Evolutionary conservation across 2,888 invertebrate genomes (phyloP), one percentile per base, ranked within the genome.

Genomic region (Tubiluchus corallicola): DNA sequence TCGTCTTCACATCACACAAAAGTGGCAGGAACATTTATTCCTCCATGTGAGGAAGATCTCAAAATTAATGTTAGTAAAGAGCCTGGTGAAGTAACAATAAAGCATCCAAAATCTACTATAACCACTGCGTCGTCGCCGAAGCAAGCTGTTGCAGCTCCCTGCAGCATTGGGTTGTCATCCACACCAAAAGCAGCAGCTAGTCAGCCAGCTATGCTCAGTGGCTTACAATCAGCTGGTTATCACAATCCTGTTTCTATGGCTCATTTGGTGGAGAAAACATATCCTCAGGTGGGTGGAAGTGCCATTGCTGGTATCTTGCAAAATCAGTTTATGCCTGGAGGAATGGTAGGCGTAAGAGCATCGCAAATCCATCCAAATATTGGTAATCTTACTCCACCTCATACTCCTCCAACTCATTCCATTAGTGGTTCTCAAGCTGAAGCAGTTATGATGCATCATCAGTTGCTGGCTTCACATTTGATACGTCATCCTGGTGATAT

Each of bases 231-330:
- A n/a, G 9, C n/a, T 9, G n/a, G n/a, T n/a, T n/a, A n/a, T n/a
- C 29, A 29, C 29, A n/a, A 9, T 9, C 9, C n/a, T 9, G 29
- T 29, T n/a, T 9, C 9, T 9, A 29, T 29, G 29, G 9, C 9
- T 9, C 29, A 29, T 9, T n/a, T 29, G 9, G n/a, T 29, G 9
- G 29, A 29, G 29, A 29, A 29, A n/a, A 29, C 29, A 9, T 29
- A 29, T n/a, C 29, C 29, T 9, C 29, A 29, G 29, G 29, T 29
- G 9, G 9, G n/a, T n/a, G 29, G 29, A 9, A 29, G 29, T n/a
- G 29, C 29, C 29, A 29, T 29, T n/a, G 29, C 29, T 29, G 29
- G 29, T n/a, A 9, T 29, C 29, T n/a, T 29, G 29, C 29, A 29
- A n/a, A 29, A 29, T n/a, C 29, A 9, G 29, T 29, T 9, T n/a